phyloP scores from a whole-genome alignment of 1,140 invertebrate genomes.

The Colletes latitarsis region DNA sequence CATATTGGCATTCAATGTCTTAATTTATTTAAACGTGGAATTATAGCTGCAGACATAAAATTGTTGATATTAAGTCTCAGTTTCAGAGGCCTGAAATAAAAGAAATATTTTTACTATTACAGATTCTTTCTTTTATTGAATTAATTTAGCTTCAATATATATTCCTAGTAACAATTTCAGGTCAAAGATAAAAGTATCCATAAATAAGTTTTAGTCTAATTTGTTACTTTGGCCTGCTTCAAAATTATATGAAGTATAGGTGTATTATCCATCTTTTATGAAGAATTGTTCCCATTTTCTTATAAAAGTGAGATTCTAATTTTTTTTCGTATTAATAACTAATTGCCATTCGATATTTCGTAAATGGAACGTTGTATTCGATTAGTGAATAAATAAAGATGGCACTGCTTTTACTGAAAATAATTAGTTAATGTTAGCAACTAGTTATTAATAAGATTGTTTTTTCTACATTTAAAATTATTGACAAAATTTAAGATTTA shows the following conservation, averaged over 20 bases:
- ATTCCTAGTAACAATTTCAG: conserved; percentile 60
- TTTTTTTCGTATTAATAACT: conserved; percentile 52
- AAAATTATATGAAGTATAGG: conserved; percentile 55
- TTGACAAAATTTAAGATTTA: conserved; percentile 45
- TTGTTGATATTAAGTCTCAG: conserved; percentile 75
- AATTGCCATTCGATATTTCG: conserved; percentile 42
- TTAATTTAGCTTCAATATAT: conserved; percentile 55
- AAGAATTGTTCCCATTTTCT: conserved; percentile 55
- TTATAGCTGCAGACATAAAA: conserved; percentile 65
- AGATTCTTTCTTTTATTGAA: conserved; percentile 57
- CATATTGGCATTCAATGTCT: conserved; percentile 55
- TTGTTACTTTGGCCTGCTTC: conserved; percentile 58
- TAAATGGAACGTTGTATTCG: conserved; percentile 52
- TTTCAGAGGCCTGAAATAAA: conserved; percentile 78
- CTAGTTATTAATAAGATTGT: conserved; percentile 53
- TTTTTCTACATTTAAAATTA: conserved; percentile 38
- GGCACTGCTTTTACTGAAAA: conserved; percentile 52
- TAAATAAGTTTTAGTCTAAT: conserved; percentile 57
- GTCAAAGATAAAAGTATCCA: conserved; percentile 47
- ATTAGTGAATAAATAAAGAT: conserved; percentile 52
- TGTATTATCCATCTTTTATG: conserved; percentile 55
- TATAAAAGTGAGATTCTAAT: conserved; percentile 53
- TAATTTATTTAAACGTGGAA: conserved; percentile 62
- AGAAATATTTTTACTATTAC: conserved; percentile 66
- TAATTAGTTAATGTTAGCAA: conserved; percentile 48